These are phyloP conservation scores for Siniperca obscura DNA, from an alignment of 2,797 vertebrate genomes.

Conservation along the genomic window DNA sequence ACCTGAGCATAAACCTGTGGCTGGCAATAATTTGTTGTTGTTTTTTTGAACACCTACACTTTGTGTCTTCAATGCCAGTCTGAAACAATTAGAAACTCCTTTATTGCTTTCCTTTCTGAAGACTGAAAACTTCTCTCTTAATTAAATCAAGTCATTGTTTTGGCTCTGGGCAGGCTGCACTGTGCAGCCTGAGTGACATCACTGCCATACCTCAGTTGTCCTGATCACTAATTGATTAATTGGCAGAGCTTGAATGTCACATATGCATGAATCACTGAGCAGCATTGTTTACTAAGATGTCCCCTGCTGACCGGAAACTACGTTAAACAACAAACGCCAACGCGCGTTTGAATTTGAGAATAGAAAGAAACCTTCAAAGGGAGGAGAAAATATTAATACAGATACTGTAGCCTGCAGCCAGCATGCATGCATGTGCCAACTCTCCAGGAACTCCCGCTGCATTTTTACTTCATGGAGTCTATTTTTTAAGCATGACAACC, in stretches of 20 bases:
- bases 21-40: background rate
- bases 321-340: conserved; percentile 77
- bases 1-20: conserved; percentile 14
- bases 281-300: conserved; percentile 72
- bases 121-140: background rate
- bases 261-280: conserved; percentile 47
- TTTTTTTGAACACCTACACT: conserved; percentile 9
- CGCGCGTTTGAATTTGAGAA: conserved; percentile 71
- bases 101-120: background rate
- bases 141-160: background rate
- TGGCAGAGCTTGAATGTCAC: conserved; percentile 31
- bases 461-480: conserved; percentile 9
- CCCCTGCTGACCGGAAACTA: conserved; percentile 75
- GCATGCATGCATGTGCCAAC: conserved; percentile 49
- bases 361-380: conserved; percentile 49
- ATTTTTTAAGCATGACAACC: conserved; percentile 14
- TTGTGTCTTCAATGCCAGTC: background rate
- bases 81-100: background rate
- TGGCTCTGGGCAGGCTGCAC: background rate
- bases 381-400: conserved; percentile 40
- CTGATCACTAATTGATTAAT: conserved; percentile 53
- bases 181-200: background rate
- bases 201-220: background rate
- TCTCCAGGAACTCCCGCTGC: conserved; percentile 58
- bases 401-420: conserved; percentile 43